These are phyloP conservation scores for Lucifuga dentata DNA, from an alignment of 2,113 vertebrate genomes.

Conservation along the genomic window DNA sequence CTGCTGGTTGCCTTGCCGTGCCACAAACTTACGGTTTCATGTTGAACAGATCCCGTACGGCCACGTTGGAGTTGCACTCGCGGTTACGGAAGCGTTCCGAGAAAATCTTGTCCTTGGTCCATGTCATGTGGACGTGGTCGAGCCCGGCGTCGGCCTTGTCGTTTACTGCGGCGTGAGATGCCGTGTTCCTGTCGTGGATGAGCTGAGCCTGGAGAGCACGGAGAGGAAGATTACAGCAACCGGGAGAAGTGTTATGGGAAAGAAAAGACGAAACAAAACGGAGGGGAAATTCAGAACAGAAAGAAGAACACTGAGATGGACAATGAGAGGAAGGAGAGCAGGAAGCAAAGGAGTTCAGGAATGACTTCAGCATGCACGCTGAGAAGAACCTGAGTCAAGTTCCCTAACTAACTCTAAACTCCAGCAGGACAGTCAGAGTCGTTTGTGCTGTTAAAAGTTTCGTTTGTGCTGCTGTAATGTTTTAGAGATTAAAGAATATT, in stretches of 20 bases:
- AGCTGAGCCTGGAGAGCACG: slow-evolving; percentile 87
- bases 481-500: too few relatives aligned
- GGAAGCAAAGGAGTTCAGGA: background rate
- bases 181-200: slow-evolving; percentile 95
- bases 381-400: too few relatives aligned
- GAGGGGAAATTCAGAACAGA: background rate
- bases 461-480: too few relatives aligned
- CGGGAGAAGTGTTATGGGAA: background rate
- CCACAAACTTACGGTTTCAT: slow-evolving; percentile 97
- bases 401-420: too few relatives aligned
- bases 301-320: too few relatives aligned
- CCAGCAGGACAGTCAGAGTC: too few relatives aligned
- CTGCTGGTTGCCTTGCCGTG: too few relatives aligned
- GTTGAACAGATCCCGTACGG: slow-evolving; percentile 92
- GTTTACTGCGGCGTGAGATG: slow-evolving; percentile 80
- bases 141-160: slow-evolving; percentile 76
- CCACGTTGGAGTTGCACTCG: slow-evolving; percentile 77
- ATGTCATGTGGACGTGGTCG: slow-evolving; percentile 95
- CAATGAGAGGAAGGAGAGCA: background rate
- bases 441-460: too few relatives aligned
- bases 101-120: slow-evolving; percentile 95
- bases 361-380: too few relatives aligned
- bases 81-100: slow-evolving; percentile 87
- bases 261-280: background rate
- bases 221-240: slow-evolving; percentile 5